phyloP scores from a whole-genome alignment of 2,888 invertebrate genomes.

The Ashinkailepas kermadecensis region DNA sequence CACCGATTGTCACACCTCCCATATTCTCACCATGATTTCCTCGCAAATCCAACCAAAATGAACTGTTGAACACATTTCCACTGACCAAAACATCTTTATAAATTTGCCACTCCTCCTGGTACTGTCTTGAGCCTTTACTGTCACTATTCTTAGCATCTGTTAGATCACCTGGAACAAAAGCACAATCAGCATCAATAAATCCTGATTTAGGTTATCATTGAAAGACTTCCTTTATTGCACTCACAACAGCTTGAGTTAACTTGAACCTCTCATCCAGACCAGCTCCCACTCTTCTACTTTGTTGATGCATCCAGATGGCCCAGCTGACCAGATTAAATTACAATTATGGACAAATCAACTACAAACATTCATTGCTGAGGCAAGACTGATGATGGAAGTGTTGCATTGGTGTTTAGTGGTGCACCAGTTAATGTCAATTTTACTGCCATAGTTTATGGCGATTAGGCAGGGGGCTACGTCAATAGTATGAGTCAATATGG shows the following conservation, averaged over 20 bases:
- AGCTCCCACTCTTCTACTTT: neutral
- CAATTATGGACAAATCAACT: too few species aligned
- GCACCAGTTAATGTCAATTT: neutral
- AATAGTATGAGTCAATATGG: too few species aligned
- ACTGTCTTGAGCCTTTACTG: slow-evolving; percentile 71
- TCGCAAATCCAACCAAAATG: slow-evolving; percentile 78
- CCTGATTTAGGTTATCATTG: too few species aligned
- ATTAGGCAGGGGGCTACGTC: neutral
- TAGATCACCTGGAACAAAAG: slow-evolving; percentile 56
- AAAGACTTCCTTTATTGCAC: neutral
- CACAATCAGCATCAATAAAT: neutral
- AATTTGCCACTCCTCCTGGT: slow-evolving; percentile 70
- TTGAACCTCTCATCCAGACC: neutral
- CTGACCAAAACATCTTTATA: slow-evolving; percentile 63
- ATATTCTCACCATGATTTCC: slow-evolving; percentile 73
- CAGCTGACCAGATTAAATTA: too few species aligned
- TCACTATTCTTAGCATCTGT: slow-evolving; percentile 78
- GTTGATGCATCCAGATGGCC: neutral
- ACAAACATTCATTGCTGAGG: too few species aligned
- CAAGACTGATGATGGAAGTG: too few species aligned
- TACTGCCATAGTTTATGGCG: neutral
- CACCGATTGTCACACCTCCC: too few species aligned
- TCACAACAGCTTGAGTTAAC: neutral
- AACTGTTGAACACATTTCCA: slow-evolving; percentile 57
- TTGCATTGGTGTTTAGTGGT: too few species aligned